These are phyloP conservation scores for Amiota mariae DNA, from an alignment of 2,888 invertebrate genomes.

Conservation along the genomic window DNA sequence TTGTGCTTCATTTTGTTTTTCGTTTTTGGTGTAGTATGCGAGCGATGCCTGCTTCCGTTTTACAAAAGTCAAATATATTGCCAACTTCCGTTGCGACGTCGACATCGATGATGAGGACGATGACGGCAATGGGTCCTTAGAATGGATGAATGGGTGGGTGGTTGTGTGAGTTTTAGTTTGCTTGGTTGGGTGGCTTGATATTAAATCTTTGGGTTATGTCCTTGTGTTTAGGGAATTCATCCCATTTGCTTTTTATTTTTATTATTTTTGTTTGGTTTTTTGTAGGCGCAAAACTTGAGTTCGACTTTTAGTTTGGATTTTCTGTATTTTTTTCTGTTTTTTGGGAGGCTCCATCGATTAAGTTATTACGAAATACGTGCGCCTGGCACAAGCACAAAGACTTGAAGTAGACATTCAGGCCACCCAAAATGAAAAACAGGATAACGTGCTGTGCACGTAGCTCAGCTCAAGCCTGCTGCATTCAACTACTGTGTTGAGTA, in stretches of 20 bases:
- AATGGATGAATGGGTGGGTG: background rate
- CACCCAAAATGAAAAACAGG: slow-evolving; percentile 18
- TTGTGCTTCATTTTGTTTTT: slow-evolving; percentile 40
- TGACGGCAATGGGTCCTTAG: slow-evolving; percentile 3
- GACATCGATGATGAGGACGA: background rate
- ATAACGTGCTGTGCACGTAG: background rate
- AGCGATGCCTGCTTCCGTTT: slow-evolving; percentile 54
- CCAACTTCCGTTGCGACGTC: slow-evolving; percentile 61
- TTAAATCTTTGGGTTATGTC: background rate
- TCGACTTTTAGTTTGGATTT: slow-evolving; percentile 1
- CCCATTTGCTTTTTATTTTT: background rate
- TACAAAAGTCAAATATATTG: slow-evolving; percentile 69
- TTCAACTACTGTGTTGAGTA: background rate
- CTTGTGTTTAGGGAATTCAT: background rate
- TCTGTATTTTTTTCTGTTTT: slow-evolving; percentile 8
- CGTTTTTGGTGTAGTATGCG: slow-evolving; percentile 2
- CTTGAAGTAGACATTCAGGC: background rate
- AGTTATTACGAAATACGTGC: slow-evolving; percentile 66
- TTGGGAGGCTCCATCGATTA: slow-evolving; percentile 62
- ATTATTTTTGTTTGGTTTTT: background rate
- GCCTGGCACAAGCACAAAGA: slow-evolving; percentile 37
- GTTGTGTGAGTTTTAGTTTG: background rate
- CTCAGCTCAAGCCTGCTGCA: background rate
- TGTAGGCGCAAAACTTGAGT: slow-evolving; percentile 1
- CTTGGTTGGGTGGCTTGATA: background rate